These are phyloP conservation scores for Lithobates pipiens DNA, from an alignment of 2,797 vertebrate species.

Conservation along the genomic window DNA sequence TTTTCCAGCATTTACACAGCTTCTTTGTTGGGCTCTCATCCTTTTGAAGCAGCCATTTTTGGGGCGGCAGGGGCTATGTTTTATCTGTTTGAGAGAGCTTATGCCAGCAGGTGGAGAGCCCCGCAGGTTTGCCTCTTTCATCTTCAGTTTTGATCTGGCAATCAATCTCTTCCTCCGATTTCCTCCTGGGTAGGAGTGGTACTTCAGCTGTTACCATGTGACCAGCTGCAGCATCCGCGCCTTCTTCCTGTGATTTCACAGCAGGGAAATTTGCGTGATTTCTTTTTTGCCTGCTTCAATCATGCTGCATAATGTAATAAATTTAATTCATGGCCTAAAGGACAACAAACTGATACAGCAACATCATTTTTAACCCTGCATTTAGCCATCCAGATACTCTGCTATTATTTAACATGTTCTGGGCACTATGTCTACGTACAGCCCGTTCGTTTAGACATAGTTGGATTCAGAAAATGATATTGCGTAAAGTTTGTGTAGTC, in stretches of 20 bases:
- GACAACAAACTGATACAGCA: conserved; percentile 81
- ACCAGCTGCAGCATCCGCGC: conserved; percentile 69
- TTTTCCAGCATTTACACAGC: conserved; percentile 82
- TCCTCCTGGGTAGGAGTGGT: conserved; percentile 70
- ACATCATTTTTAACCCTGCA: conserved; percentile 65
- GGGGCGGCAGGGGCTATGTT: conserved; percentile 84
- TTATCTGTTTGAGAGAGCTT: conserved; percentile 85
- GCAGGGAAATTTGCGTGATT: conserved; percentile 68
- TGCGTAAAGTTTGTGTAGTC: conserved; percentile 80
- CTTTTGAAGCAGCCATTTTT: conserved; percentile 83
- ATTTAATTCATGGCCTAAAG: conserved; percentile 69
- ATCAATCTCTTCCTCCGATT: conserved; percentile 65
- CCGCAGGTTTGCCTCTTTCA: conserved; percentile 86
- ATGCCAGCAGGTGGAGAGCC: conserved; percentile 81
- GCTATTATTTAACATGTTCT: too few species aligned
- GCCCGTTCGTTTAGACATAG: not conserved
- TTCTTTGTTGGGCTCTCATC: conserved; percentile 83
- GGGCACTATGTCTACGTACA: too few species aligned
- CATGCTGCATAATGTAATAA: conserved; percentile 68
- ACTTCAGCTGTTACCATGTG: conserved; percentile 66
- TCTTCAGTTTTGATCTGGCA: conserved; percentile 72
- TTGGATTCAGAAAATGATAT: conserved; percentile 66
- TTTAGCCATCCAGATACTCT: not conserved
- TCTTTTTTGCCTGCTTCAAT: conserved; percentile 64
- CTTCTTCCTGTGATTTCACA: conserved; percentile 74